Conservation (phyloP, 2,888 invertebrate species). For the Geotrupes spiniger region DNA sequence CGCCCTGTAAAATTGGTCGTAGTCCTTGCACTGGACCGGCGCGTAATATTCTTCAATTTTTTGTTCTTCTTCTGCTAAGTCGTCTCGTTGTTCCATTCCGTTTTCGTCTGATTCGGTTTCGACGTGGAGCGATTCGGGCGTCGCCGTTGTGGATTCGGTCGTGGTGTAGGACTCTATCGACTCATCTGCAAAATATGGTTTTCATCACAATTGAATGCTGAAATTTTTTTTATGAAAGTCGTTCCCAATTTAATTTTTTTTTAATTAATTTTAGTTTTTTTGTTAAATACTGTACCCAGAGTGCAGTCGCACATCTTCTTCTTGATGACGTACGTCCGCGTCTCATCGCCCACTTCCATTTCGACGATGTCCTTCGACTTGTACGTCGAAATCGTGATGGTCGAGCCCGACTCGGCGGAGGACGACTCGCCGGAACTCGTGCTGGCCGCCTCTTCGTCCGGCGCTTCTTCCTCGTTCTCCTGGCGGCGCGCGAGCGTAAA, state of each 20-base stretch:
- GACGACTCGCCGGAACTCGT: background rate
- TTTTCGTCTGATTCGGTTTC: too few species aligned
- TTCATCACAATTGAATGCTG: too few species aligned
- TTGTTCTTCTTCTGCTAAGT: background rate
- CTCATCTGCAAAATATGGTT: too few species aligned
- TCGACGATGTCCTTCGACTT: slow-evolving; percentile 15
- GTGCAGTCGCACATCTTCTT: background rate
- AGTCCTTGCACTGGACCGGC: slow-evolving; percentile 1
- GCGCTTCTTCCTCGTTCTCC: background rate
- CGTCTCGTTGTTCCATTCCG: background rate
- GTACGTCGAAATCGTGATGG: slow-evolving; percentile 11
- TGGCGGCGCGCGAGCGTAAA: slow-evolving; percentile 25
- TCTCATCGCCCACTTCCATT: slow-evolving; percentile 12
- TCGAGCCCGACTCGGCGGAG: slow-evolving; percentile 6
- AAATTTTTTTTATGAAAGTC: too few species aligned
- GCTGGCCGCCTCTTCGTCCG: background rate
- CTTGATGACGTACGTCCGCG: slow-evolving; percentile 8
- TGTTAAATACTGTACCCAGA: too few species aligned
- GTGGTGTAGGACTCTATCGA: too few species aligned
- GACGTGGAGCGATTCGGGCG: background rate
- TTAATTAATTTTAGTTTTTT: too few species aligned
- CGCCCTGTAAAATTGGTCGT: slow-evolving; percentile 6
- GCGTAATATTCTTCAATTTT: slow-evolving; percentile 1
- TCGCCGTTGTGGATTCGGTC: background rate
- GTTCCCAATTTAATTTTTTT: too few species aligned